Base-by-base conservation (phyloP, 1,140 invertebrate genomes). In the Zaprionus africanus region DNA sequence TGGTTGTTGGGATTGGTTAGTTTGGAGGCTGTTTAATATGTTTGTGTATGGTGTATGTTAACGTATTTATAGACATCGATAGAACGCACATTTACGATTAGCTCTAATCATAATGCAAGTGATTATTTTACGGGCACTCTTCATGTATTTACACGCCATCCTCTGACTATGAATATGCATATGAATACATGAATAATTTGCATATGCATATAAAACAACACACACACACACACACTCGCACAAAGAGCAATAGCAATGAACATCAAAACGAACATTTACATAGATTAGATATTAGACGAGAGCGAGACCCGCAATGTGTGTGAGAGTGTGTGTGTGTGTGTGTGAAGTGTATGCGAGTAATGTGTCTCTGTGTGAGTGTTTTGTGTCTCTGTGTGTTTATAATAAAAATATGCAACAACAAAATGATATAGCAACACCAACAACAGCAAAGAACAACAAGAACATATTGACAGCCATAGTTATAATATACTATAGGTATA, bases 261-360 rank as follows among this genome's bases (percentile, higher is more conserved):
- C 74, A 80, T 74, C 67, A 79, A 70, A 80, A 82, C 34, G 53
- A 85, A 87, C 76, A 80, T 85, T 76, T 85, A 85, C 71, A 87
- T 87, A 79, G 68, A 79, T 82, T 76, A 79, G 68, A 65, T 66
- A 59, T 19, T 65, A 49, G 19, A 15, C 19, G 19, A 28, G n/a
- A 28, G 46, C 19, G 43, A 31, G 34, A 46, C 6, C n/a, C 5
- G 24, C 46, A 56, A 17, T 26, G 6, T 31, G 26, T 61, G 34
- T 59, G 38, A 61, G 22, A 54, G 41, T 46, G 19, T 46, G 41
- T 26, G 34, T 26, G 9, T 41, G 58, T 46, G 13, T 61, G 22
- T 61, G 38, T 61, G 13, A 31, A 31, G 28, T 2, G 28, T 31
- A 9, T 31, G 28, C 7, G 1, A 34, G 31, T 34, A 9, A 31